These are phyloP conservation scores for Calameuta pallipes DNA, from an alignment of 2,888 invertebrate genomes.

Conservation along the genomic window DNA sequence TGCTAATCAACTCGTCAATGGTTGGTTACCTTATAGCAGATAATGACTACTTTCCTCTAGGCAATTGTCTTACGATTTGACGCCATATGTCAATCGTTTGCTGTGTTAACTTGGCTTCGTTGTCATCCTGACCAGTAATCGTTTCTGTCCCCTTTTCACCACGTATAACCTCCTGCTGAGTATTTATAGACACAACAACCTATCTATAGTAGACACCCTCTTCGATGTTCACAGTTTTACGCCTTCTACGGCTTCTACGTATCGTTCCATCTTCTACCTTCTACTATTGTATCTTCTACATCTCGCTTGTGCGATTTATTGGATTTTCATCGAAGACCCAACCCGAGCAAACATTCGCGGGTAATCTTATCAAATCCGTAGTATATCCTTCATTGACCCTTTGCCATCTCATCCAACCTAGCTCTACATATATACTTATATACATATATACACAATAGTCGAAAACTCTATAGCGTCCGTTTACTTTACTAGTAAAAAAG, in stretches of 20 bases:
- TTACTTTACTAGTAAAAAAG: not conserved
- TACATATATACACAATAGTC: not conserved
- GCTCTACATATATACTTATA: not conserved
- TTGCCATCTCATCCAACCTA: not conserved
- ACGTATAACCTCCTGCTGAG: not conserved
- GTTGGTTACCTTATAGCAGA: too few species aligned
- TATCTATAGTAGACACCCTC: not conserved
- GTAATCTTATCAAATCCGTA: not conserved
- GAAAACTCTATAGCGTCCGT: not conserved
- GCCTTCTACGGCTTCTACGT: not conserved
- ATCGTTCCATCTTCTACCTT: not conserved
- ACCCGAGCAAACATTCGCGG: not conserved
- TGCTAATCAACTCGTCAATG: too few species aligned
- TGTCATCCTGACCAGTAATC: too few species aligned
- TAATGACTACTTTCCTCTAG: too few species aligned
- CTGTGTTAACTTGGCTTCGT: too few species aligned
- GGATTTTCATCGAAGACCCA: constrained; percentile 1
- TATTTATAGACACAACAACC: not conserved
- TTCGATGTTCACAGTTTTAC: not conserved
- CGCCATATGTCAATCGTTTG: too few species aligned
- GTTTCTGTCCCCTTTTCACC: too few species aligned
- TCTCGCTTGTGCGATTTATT: not conserved
- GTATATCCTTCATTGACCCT: not conserved
- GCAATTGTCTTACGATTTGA: too few species aligned
- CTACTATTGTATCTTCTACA: not conserved